Percentiles rank a stretch among this genome's conserved stretches.
Evolutionary conservation across 1,140 invertebrate genomes (phyloP).

Genomic region (Diprion similis): DNA sequence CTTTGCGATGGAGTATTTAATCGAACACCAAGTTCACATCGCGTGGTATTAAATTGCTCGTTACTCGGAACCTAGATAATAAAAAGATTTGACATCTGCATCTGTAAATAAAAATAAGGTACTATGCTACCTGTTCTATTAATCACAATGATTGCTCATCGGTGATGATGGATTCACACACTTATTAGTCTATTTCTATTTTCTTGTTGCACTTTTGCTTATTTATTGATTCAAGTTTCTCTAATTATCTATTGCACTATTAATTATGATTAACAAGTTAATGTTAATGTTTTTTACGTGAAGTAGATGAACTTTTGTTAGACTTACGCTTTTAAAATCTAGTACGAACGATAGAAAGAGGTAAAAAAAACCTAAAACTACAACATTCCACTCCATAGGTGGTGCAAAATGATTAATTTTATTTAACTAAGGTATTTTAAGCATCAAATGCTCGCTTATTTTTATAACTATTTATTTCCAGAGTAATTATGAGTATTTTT

Average conservation of each 20-base stretch:
- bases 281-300: conserved; percentile 49
- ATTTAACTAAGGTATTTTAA: conserved; percentile 48
- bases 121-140: conserved; percentile 38
- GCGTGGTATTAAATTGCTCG: not conserved
- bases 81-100: conserved; percentile 18
- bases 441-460: conserved; percentile 59
- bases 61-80: conserved; percentile 19
- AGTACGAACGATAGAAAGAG: conserved; percentile 38
- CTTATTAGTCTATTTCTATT: conserved; percentile 46
- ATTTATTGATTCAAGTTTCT: conserved; percentile 54
- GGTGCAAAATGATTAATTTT: conserved; percentile 52
- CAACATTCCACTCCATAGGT: conserved; percentile 58
- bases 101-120: not conserved
- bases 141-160: conserved; percentile 30
- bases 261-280: conserved; percentile 47
- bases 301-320: conserved; percentile 52
- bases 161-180: conserved; percentile 25
- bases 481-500: conserved; percentile 41
- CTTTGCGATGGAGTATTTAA: too few species aligned
- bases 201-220: conserved; percentile 57
- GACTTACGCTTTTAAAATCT: conserved; percentile 55
- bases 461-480: conserved; percentile 62
- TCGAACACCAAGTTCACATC: too few species aligned
- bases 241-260: conserved; percentile 50
- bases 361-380: conserved; percentile 32